Evolutionary conservation across 2,888 invertebrate genomes (phyloP), one percentile per base, ranked within the genome.

Genomic region (Augochlorella aurata): DNA sequence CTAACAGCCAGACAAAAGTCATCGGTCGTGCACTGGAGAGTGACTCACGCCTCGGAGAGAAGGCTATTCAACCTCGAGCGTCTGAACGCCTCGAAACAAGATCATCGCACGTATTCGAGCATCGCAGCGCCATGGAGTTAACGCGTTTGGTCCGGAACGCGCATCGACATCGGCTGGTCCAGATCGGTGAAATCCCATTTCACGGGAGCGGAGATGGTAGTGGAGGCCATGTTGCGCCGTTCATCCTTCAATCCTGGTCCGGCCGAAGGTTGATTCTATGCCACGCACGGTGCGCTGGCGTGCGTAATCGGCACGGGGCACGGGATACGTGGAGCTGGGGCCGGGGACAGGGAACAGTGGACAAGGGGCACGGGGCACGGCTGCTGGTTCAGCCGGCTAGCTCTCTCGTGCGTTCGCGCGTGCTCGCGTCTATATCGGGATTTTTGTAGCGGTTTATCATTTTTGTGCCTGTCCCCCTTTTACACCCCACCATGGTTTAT

Each of bases 381-480:
- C 49, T 72, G 61, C n/a, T 63, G 29, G 58, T 16, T 24, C 61
- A 24, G 29, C 24, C 29, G 29, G 29, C 29, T 29, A 29, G 29
- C 29, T 29, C 29, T 29, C 29, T 29, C 29, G 29, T 29, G 29
- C 29, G 63, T 18, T 44, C 52, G 50, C 75, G 65, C 58, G 79
- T 73, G 67, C 83, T 63, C 85, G 74, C 82, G 69, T 87, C 86
- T 86, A 85, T 83, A 87, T 86, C 87, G 82, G 85, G 85, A 87
- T 87, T 87, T 87, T 87, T 87, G 83, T 87, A 87, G 86, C 87
- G 87, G 86, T 87, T 87, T 87, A 87, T 87, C 86, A 87, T 87
- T 87, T 87, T 87, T 87, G 83, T 85, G 77, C 83, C 71, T 87
- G 81, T 77, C 76, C 79, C 87, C 85, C 87, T 79, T 81, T 81